Conservation (phyloP, 2,888 invertebrate species). For the Cecidostiba fungosa region DNA sequence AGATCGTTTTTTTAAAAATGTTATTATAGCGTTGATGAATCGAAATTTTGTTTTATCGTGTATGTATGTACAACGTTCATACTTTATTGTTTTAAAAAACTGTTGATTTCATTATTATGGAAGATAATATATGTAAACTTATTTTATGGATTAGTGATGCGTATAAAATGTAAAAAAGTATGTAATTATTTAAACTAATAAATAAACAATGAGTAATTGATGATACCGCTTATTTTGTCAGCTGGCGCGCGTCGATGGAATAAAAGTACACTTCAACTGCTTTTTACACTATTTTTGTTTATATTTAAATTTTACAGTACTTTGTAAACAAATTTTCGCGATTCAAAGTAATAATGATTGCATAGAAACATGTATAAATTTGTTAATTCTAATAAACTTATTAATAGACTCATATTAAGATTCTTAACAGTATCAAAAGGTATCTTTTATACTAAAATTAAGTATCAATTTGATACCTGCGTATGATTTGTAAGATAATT, state of each 20-base stretch:
- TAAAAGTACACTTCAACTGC: neutral
- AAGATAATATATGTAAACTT: conserved; percentile 31
- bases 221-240: neutral
- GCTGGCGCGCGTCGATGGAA: neutral
- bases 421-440: conserved; percentile 39
- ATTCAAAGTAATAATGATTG: conserved; percentile 1
- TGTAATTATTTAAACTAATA: conserved; percentile 22
- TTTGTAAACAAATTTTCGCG: conserved; percentile 12
- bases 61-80: neutral
- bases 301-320: conserved; percentile 21
- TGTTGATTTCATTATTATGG: conserved; percentile 29
- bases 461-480: conserved; percentile 20
- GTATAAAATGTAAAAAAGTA: conserved; percentile 35
- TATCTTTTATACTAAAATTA: conserved; percentile 17
- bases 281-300: conserved; percentile 14
- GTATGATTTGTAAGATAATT: neutral
- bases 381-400: conserved; percentile 21
- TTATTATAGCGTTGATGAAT: conserved; percentile 17
- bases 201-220: neutral
- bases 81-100: conserved; percentile 26
- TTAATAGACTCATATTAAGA: conserved; percentile 22
- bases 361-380: conserved; percentile 41
- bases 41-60: conserved; percentile 18
- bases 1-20: neutral
- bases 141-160: neutral